Evolutionary conservation across 2,888 invertebrate species (phyloP), one percentile per base, ranked within the genome.

Genomic region (Phaedon cochleariae): DNA sequence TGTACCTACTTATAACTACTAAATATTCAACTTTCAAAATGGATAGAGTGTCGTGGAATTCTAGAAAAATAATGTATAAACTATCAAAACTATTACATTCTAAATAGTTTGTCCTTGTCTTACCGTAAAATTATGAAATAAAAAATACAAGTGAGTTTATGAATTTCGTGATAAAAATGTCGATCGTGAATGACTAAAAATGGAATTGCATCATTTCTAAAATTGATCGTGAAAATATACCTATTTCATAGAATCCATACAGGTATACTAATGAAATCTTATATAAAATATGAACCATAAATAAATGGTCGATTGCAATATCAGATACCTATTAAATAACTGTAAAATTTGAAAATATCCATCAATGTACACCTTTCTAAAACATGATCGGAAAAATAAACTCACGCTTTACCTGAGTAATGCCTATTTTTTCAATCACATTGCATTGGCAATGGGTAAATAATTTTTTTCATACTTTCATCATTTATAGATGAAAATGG

Each of bases 321-420:
- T 51, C 17, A 51, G 1, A 2, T 26, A n/a, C 22, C 18, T 12
- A 34, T 54, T 54, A 12, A 6, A 17, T 20, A 53, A n/a, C 31
- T 17, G 20, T 29, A 18, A 34, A 34, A 31, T 29, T 17, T 52
- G 10, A 34, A n/a, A 20, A 34, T 17, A 29, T 34, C n/a, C n/a
- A n/a, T 34, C 12, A 18, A 53, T 53, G 17, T 34, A 2, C 7
- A 26, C 53, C 53, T 53, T 53, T 53, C 53, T 53, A 53, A 53
- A 53, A 20, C 53, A 53, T 53, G 53, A 52, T 18, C 17, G 2
- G 6, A 53, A 53, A 53, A 41, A 41, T n/a, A 15, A 4, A 41
- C n/a, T 41, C 31, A 53, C 34, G 53, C 10, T 9, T 37, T 18
- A 53, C 21, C 15, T 41, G 41, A 2, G 12, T 1, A 41, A 9